Evolutionary conservation across 2,797 vertebrate species (phyloP).

Genomic region (Acipenser oxyrinchus): DNA sequence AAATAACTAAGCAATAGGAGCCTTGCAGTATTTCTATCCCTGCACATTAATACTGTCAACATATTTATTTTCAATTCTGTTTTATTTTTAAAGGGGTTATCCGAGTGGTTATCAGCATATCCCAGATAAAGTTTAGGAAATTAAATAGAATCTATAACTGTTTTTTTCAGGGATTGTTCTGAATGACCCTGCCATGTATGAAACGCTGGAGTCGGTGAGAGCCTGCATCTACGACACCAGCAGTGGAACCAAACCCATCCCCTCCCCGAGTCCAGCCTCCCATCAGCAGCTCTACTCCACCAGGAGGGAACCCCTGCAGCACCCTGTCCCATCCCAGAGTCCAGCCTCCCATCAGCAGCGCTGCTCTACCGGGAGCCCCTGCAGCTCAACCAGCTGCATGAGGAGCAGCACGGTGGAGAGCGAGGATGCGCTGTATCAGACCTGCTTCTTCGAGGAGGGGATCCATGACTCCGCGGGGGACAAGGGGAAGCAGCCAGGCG

Average conservation of each 20-base stretch:
- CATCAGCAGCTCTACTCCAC: conserved; percentile 51
- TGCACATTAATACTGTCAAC: too few species aligned
- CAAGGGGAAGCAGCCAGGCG: conserved; percentile 9
- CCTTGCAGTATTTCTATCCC: too few species aligned
- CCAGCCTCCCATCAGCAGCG: conserved; percentile 34
- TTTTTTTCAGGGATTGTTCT: conserved; percentile 72
- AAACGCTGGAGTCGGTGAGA: conserved; percentile 83
- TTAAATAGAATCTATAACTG: too few species aligned
- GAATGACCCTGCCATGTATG: conserved; percentile 82
- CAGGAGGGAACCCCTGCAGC: conserved; percentile 50
- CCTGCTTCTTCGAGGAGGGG: conserved; percentile 61
- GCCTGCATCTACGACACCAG: conserved; percentile 67
- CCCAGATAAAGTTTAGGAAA: too few species aligned
- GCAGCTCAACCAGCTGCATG: conserved; percentile 62
- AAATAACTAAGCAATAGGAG: too few species aligned
- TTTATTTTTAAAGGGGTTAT: too few species aligned
- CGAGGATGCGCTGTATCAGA: conserved; percentile 79
- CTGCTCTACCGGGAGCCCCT: conserved; percentile 52
- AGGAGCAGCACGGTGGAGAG: conserved; percentile 56
- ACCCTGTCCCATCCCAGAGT: too few species aligned
- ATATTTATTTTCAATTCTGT: too few species aligned
- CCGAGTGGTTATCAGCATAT: too few species aligned
- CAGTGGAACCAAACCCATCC: conserved; percentile 30
- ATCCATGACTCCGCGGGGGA: conserved; percentile 22
- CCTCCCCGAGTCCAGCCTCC: conserved; percentile 48